Conservation (phyloP, 92 coral and sea anemone species). For the Phenganax stokvisi region DNA sequence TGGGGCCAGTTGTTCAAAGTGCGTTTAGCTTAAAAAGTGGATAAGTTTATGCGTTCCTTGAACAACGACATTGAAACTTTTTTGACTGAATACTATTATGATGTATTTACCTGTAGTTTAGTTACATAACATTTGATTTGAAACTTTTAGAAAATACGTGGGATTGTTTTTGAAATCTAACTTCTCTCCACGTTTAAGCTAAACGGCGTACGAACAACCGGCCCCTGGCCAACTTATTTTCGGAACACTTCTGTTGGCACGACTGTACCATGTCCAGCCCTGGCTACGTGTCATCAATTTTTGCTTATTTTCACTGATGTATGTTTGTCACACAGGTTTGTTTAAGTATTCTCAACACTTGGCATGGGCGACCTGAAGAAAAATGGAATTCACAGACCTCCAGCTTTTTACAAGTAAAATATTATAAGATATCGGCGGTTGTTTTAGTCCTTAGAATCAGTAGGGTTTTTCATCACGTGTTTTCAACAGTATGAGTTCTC, state of each 20-base stretch:
- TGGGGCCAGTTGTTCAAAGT: no score
- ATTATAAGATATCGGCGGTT: neutral
- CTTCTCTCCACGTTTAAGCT: no score
- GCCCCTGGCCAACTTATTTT: neutral
- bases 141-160: no score
- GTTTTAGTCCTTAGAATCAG: neutral
- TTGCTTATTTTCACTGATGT: neutral
- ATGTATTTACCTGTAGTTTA: no score
- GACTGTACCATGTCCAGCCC: neutral
- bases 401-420: conserved; percentile 76
- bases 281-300: neutral
- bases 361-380: conserved; percentile 99
- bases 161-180: no score
- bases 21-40: no score
- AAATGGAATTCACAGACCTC: conserved; percentile 99
- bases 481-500: no score
- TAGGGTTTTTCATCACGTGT: neutral
- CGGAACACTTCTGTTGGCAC: neutral
- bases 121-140: no score
- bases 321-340: conserved; percentile 57
- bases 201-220: no score
- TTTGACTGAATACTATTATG: no score
- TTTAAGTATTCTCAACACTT: conserved; percentile 89
- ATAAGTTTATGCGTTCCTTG: no score
- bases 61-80: no score